These are phyloP conservation scores for Ptychadena robeensis DNA, from an alignment of 2,797 vertebrate genomes.

Conservation along the genomic window DNA sequence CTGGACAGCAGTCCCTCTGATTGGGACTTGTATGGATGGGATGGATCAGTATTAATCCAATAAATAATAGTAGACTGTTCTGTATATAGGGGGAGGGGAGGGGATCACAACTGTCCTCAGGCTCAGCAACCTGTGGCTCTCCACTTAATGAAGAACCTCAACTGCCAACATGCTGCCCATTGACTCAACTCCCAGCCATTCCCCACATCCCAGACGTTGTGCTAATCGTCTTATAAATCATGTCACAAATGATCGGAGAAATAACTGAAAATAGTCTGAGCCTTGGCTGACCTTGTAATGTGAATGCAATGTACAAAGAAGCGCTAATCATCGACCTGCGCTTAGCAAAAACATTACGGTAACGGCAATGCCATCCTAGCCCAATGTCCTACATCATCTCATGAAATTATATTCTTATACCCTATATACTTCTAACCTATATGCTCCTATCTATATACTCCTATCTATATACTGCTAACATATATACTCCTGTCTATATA, in stretches of 20 bases:
- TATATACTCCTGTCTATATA: too few species aligned
- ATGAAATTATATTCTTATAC: too few species aligned
- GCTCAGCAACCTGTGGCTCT: slow-evolving; percentile 29
- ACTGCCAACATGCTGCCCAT: neutral
- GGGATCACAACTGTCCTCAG: neutral
- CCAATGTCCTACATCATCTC: too few species aligned
- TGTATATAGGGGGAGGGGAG: slow-evolving; percentile 21
- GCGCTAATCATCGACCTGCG: neutral
- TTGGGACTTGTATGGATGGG: neutral
- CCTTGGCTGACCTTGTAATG: neutral
- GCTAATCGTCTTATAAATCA: too few species aligned
- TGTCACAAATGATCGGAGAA: neutral
- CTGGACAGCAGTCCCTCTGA: slow-evolving; percentile 63
- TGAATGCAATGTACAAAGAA: too few species aligned
- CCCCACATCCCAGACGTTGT: neutral
- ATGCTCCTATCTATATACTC: too few species aligned
- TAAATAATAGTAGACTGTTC: neutral
- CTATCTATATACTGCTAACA: too few species aligned
- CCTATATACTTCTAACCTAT: too few species aligned
- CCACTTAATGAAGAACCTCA: neutral
- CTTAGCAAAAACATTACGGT: neutral
- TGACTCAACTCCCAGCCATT: neutral
- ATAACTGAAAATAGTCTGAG: neutral
- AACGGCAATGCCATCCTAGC: neutral
- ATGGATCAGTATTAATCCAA: neutral